Base-by-base conservation (phyloP, 2,113 vertebrate species). In the Tyto alba region DNA sequence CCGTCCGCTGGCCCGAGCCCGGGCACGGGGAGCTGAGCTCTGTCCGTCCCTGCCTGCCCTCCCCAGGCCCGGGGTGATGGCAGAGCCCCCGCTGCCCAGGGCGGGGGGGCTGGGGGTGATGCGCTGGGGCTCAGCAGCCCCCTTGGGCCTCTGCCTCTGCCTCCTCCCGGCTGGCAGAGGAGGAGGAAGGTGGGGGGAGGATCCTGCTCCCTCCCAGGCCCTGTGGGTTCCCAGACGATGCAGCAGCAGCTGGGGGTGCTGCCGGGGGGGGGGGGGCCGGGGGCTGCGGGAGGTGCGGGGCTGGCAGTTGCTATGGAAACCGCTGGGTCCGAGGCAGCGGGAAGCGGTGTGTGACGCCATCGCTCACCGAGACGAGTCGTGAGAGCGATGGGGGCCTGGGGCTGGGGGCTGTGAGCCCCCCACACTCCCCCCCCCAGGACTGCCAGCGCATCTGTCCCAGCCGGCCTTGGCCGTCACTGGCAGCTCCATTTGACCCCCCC, bases 281-380 rank as follows among this genome's bases (percentile, higher is more conserved):
- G 19, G 53, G 27, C 73, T 23, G 40, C 43, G 15, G 36, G 71
- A 73, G 16, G 40, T 32, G 59, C 43, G 60, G 80, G 67, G 72
- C 36, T 85, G 80, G 6, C 53, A 77, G 96, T 97, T 45, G 41
- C 97, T 40, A 96, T 96, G 94, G 96, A 50, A 92, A 97, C 95
- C 7, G 63, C 43, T n/a, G 88, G 93, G 93, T 88, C 84, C 38
- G 92, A 84, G 83, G 77, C 94, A 47, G 91, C 60, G 60, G 5
- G 81, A 60, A 73, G 88, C 67, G 13, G 66, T n/a, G 93, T 25
- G 80, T 85, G 95, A 94, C 90, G 63, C 94, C 89, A 96, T 96
- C 63, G 76, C 92, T 96, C 95, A 80, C 82, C 53, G 60, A 88
- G 89, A 64, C n/a, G 90, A 95, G 93, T 85, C 81, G 43, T 63